These are phyloP conservation scores for Zele albiditarsus DNA, from an alignment of 2,888 invertebrate species.

Conservation along the genomic window DNA sequence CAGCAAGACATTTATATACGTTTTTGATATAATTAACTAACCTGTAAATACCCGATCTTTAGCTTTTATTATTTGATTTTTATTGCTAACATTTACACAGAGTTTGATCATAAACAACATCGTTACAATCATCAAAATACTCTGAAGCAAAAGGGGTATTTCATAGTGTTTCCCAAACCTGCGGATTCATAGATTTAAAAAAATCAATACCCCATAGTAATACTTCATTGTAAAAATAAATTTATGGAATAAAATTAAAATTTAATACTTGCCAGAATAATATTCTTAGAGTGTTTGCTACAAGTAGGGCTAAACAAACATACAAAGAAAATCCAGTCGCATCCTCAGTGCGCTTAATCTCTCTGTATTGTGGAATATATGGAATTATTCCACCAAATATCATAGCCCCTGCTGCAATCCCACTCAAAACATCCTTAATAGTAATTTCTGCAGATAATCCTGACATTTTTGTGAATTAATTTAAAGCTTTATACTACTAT, in stretches of 20 bases:
- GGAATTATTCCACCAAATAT: constrained; percentile 96
- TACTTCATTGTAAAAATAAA: too few relatives aligned
- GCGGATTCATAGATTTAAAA: constrained; percentile 64
- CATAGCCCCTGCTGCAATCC: constrained; percentile 91
- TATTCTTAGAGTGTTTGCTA: constrained; percentile 97
- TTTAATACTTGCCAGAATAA: constrained; percentile 91
- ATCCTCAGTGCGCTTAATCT: constrained; percentile 92
- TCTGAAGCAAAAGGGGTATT: constrained; percentile 94
- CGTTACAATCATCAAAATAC: constrained; percentile 96
- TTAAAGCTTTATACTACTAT: neutral
- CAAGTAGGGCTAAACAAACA: constrained; percentile 94
- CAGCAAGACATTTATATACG: constrained; percentile 23
- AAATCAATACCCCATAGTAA: neutral
- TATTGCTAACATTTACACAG: constrained; percentile 89
- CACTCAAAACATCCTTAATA: constrained; percentile 84
- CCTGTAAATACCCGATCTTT: constrained; percentile 90
- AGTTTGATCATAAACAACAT: constrained; percentile 97
- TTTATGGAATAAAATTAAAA: constrained; percentile 1
- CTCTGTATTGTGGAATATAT: constrained; percentile 96
- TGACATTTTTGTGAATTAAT: constrained; percentile 49
- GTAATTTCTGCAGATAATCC: constrained; percentile 75
- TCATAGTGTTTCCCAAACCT: constrained; percentile 99
- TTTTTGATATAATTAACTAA: constrained; percentile 70
- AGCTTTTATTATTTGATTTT: constrained; percentile 84
- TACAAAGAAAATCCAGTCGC: constrained; percentile 97